A percentile compares a stretch with the other conserved stretches of the same genome.
Conservation (phyloP, 2,797 vertebrate genomes). For the Emys orbicularis region DNA sequence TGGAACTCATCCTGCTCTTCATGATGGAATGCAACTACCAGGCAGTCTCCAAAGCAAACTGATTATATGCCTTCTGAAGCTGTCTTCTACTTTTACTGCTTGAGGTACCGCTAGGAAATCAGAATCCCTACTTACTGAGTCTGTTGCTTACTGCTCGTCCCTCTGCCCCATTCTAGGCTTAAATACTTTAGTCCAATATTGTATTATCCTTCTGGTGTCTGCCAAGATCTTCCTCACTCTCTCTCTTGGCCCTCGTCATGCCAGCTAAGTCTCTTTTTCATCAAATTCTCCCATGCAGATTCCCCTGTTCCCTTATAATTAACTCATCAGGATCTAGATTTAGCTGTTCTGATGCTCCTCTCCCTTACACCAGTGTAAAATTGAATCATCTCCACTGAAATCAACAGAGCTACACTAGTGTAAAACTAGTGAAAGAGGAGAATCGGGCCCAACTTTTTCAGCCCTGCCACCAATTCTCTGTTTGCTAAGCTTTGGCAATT, state of each 20-base stretch:
- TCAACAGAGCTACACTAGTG: background rate
- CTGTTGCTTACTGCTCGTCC: background rate
- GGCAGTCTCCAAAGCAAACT: background rate
- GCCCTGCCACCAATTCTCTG: background rate
- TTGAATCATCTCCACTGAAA: background rate
- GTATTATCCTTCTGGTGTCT: background rate
- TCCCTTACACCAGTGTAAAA: background rate
- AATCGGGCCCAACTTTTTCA: background rate
- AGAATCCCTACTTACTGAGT: background rate
- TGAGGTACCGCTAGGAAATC: background rate
- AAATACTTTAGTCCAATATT: background rate
- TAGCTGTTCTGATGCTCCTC: background rate
- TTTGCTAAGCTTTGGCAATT: background rate
- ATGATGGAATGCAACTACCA: background rate
- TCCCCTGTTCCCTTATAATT: background rate
- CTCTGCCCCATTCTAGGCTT: background rate
- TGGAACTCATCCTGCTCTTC: slow-evolving; percentile 32
- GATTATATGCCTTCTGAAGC: slow-evolving; percentile 20
- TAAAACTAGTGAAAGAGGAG: background rate
- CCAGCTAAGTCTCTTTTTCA: background rate
- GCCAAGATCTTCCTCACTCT: background rate
- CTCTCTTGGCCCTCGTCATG: background rate
- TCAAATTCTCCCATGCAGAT: background rate
- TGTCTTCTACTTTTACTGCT: background rate
- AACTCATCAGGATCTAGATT: background rate